Evolutionary conservation across 2,797 vertebrate genomes (phyloP), one percentile per base, ranked within the genome.

Genomic region (Spatula versicolor): DNA sequence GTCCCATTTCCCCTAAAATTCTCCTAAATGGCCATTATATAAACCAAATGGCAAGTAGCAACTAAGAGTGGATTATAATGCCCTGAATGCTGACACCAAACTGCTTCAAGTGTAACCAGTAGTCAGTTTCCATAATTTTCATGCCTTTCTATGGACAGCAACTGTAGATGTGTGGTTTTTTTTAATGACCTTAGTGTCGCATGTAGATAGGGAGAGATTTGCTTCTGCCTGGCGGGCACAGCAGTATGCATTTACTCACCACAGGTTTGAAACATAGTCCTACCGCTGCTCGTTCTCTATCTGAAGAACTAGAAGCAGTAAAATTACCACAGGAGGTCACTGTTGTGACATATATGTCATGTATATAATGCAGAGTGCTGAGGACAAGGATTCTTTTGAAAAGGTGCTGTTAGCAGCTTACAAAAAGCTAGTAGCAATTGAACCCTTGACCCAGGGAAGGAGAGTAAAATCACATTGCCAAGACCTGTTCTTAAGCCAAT

Each of bases 321-420:
- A 37, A 41, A 2, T 90, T 83, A 37, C 95, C 95, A 92, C 77
- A 74, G 25, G 95, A 96, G 86, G 95, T 92, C 95, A 88, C 86
- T 96, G 58, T 90, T 93, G 91, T 88, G 86, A 81, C 92, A 81
- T 9, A 11, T 58, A 73, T 69, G 39, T 25, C 26, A 2, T 8
- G 33, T 50, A 4, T n/a, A 6, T 17, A 3, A 37, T 35, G 33
- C 60, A 3, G 12, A 3, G 8, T 1, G 56, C 58, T 31, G 5
- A 67, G 33, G 52, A 1, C 14, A 18, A 9, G 7, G 21, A 3
- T 20, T 62, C 19, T 76, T 76, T 14, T 6, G 17, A 33, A 64
- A 85, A 63, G 15, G n/a, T 23, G 22, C 33, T 55, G 11, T 30
- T 35, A 31, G 31, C 52, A 75, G 8, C 5, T 63, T 43, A 14